Percentiles rank a stretch among this genome's conserved stretches.
Conservation (phyloP, 2,888 invertebrate species). For the Carpatolechia fugitivella region DNA sequence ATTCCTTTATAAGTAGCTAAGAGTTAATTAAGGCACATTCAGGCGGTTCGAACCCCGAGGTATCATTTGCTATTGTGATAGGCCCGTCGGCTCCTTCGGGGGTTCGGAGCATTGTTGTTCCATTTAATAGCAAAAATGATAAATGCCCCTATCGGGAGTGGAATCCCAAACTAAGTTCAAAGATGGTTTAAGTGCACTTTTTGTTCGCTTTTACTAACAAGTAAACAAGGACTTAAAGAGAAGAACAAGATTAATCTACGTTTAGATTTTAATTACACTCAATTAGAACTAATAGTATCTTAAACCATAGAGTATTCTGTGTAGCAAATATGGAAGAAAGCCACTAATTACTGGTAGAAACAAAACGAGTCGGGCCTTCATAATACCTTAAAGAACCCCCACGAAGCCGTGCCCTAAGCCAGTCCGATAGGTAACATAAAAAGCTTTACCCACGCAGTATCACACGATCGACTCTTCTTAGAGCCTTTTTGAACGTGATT, state of each 20-base stretch:
- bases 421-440: constrained; percentile 51
- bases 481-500: constrained; percentile 60
- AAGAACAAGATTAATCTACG: not conserved
- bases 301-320: not conserved
- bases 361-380: constrained; percentile 50
- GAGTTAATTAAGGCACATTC: constrained; percentile 75
- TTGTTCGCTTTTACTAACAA: not conserved
- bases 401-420: constrained; percentile 51
- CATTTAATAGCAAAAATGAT: constrained; percentile 76
- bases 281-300: constrained; percentile 1
- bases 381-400: constrained; percentile 71
- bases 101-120: constrained; percentile 65
- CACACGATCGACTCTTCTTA: constrained; percentile 58
- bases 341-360: constrained; percentile 68
- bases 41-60: constrained; percentile 62
- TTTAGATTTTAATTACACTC: constrained; percentile 6
- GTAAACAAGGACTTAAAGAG: not conserved
- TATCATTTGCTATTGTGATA: constrained; percentile 77
- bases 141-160: constrained; percentile 66
- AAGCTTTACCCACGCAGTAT: constrained; percentile 56
- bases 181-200: constrained; percentile 32
- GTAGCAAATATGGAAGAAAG: constrained; percentile 53
- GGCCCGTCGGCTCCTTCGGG: constrained; percentile 70
- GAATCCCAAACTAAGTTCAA: constrained; percentile 42
- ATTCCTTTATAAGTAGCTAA: constrained; percentile 62